Conservation (phyloP, 2,888 invertebrate genomes). For the Galeopsomyia nigrocyanea region DNA sequence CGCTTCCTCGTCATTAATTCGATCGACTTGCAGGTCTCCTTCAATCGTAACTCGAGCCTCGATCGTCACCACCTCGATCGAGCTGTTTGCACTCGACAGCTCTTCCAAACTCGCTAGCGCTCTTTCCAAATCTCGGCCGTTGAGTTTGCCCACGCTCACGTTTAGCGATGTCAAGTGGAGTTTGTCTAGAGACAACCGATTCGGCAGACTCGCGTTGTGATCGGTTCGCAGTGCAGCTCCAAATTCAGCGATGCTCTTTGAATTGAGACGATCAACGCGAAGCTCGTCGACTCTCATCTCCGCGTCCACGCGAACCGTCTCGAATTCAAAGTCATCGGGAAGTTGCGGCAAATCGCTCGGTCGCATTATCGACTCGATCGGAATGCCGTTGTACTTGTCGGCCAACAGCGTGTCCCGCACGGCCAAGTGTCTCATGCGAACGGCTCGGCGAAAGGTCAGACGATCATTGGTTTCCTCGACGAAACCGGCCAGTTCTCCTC, state of each 20-base stretch:
- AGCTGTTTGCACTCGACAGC: background rate
- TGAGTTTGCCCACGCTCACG: conserved; percentile 40
- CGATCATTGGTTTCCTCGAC: conserved; percentile 46
- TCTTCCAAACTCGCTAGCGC: background rate
- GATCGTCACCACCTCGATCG: conserved; percentile 49
- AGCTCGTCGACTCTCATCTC: conserved; percentile 50
- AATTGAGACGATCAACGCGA: conserved; percentile 36
- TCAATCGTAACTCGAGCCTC: conserved; percentile 55
- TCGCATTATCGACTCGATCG: conserved; percentile 50
- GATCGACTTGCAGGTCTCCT: conserved; percentile 43
- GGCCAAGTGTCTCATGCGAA: conserved; percentile 44
- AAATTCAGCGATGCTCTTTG: too few species aligned
- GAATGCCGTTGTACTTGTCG: conserved; percentile 56
- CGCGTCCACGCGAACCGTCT: conserved; percentile 46
- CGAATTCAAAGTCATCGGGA: conserved; percentile 37
- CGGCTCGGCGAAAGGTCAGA: conserved; percentile 44
- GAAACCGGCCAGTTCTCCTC: conserved; percentile 21
- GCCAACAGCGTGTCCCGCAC: conserved; percentile 49
- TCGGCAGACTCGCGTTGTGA: too few species aligned
- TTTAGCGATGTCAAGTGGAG: conserved; percentile 45
- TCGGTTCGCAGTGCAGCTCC: too few species aligned
- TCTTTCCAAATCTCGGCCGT: conserved; percentile 10
- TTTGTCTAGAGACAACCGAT: too few species aligned
- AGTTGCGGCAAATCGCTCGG: conserved; percentile 39
- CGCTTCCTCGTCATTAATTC: conserved; percentile 50